These are phyloP conservation scores for Cyphomyrus plagiostoma DNA, from an alignment of 2,113 vertebrate genomes.

Conservation along the genomic window DNA sequence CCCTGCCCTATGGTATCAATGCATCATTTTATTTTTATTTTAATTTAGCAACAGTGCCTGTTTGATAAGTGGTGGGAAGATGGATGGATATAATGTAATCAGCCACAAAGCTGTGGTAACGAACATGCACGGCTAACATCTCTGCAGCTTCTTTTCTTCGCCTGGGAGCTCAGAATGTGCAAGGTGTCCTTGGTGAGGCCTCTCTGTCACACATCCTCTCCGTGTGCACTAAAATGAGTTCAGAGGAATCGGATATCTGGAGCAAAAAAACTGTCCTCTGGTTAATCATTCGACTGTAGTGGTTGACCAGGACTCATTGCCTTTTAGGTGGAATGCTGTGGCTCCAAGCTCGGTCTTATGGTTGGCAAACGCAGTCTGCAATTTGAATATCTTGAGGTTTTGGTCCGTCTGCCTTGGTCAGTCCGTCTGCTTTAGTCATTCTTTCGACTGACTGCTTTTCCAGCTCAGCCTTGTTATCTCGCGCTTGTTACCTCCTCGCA, in stretches of 20 bases:
- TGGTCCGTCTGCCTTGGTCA: neutral
- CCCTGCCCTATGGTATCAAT: neutral
- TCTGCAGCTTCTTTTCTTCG: neutral
- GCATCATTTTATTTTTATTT: neutral
- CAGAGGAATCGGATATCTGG: neutral
- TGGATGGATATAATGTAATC: neutral
- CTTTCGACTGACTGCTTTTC: neutral
- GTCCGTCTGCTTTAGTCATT: slow-evolving; percentile 6
- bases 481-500: neutral
- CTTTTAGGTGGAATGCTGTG: slow-evolving; percentile 5
- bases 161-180: neutral
- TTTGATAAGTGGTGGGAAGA: neutral
- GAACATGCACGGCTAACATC: neutral
- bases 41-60: neutral
- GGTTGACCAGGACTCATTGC: slow-evolving; percentile 7
- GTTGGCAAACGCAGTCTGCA: slow-evolving; percentile 5
- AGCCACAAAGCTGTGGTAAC: neutral
- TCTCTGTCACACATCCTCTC: neutral
- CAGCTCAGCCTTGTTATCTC: neutral
- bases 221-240: neutral
- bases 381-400: slow-evolving; percentile 8
- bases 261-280: neutral
- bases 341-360: neutral
- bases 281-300: slow-evolving; percentile 22
- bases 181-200: neutral